Conservation (phyloP, 2,888 invertebrate genomes). For the Drosophila vallismaia region DNA sequence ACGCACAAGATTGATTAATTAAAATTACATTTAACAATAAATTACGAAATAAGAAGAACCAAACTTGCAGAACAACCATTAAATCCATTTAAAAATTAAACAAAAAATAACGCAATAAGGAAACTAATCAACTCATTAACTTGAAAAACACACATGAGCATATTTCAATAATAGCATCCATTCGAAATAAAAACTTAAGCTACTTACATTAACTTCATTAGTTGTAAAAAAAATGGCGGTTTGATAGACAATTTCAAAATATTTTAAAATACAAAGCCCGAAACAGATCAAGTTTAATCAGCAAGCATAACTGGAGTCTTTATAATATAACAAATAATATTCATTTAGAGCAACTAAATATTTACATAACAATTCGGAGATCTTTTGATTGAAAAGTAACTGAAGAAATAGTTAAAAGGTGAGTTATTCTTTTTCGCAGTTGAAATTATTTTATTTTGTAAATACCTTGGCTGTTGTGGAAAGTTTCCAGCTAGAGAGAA, state of each 20-base stretch:
- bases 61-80: slow-evolving; percentile 10
- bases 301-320: slow-evolving; percentile 56
- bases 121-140: slow-evolving; percentile 27
- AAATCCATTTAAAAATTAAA: slow-evolving; percentile 17
- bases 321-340: slow-evolving; percentile 51
- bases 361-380: slow-evolving; percentile 58
- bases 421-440: slow-evolving; percentile 2
- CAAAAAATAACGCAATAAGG: background rate
- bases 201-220: slow-evolving; percentile 51
- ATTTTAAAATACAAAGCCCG: slow-evolving; percentile 10
- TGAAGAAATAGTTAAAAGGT: slow-evolving; percentile 23
- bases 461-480: background rate
- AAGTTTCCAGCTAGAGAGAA: background rate
- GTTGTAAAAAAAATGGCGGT: slow-evolving; percentile 46
- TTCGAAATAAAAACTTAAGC: slow-evolving; percentile 45
- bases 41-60: slow-evolving; percentile 10
- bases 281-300: slow-evolving; percentile 27
- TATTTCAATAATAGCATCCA: slow-evolving; percentile 50
- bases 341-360: slow-evolving; percentile 58
- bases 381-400: slow-evolving; percentile 30
- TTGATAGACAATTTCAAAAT: slow-evolving; percentile 60
- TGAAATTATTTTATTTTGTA: background rate
- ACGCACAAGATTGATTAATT: slow-evolving; percentile 64
- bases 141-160: slow-evolving; percentile 53
- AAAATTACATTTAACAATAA: slow-evolving; percentile 27